These are phyloP conservation scores for Riparia riparia DNA, from an alignment of 2,113 vertebrate genomes.

Conservation along the genomic window DNA sequence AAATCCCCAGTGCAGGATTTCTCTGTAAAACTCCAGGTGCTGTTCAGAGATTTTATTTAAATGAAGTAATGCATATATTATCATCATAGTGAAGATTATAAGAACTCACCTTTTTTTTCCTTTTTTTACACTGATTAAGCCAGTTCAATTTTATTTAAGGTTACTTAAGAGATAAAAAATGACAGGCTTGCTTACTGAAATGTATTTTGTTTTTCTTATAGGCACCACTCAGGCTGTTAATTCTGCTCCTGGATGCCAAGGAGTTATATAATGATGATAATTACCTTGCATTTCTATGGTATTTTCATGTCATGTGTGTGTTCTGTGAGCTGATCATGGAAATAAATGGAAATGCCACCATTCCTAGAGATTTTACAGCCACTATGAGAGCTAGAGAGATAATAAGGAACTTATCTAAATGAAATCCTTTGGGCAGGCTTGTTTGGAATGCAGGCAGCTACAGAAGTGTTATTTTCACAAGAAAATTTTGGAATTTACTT, in stretches of 20 bases:
- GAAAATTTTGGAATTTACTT: neutral
- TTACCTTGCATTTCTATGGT: slow-evolving; percentile 8
- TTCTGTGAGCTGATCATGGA: neutral
- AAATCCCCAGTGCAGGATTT: slow-evolving; percentile 31
- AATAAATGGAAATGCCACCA: slow-evolving; percentile 1
- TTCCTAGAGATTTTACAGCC: neutral
- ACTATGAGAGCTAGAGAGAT: neutral
- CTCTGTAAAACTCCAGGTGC: slow-evolving; percentile 30
- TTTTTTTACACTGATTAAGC: slow-evolving; percentile 7
- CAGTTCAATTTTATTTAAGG: slow-evolving; percentile 51
- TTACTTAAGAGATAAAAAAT: slow-evolving; percentile 55
- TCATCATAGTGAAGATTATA: slow-evolving; percentile 50
- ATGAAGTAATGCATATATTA: slow-evolving; percentile 24
- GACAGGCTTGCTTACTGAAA: slow-evolving; percentile 43
- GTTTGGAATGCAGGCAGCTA: neutral
- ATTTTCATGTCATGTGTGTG: neutral
- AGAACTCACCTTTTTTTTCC: neutral
- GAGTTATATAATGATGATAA: slow-evolving; percentile 21
- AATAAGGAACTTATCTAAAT: neutral
- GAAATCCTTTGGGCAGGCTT: neutral
- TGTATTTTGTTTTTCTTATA: neutral
- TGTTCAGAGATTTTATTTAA: slow-evolving; percentile 60
- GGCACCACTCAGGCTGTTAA: slow-evolving; percentile 2
- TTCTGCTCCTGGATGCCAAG: slow-evolving; percentile 25
- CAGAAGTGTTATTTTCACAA: neutral